phyloP scores from a whole-genome alignment of 23 tunicate genomes.

The Aplidium turbinatum region DNA sequence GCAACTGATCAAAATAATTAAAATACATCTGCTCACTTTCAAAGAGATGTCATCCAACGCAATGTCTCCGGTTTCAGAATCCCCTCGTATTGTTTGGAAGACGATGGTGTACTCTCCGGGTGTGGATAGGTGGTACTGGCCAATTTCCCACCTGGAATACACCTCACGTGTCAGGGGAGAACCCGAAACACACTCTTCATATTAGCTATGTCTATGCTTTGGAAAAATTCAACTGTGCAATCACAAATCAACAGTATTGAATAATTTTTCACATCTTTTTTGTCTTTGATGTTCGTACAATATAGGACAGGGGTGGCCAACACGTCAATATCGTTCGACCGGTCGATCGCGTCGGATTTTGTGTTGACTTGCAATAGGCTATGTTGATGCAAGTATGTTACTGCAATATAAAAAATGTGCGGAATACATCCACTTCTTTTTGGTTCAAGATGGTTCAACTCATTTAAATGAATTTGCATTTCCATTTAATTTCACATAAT shows the following conservation, averaged over 20 bases:
- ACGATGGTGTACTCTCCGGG: constrained; percentile 56
- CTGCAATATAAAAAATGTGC: too few species aligned
- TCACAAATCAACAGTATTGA: background rate
- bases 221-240: background rate
- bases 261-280: background rate
- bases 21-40: constrained; percentile 24
- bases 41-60: constrained; percentile 87
- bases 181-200: too few species aligned
- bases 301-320: too few species aligned
- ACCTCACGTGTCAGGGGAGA: too few species aligned
- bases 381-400: too few species aligned
- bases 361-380: too few species aligned
- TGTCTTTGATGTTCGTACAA: background rate
- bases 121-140: constrained; percentile 16
- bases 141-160: constrained; percentile 65
- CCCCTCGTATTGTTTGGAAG: constrained; percentile 77
- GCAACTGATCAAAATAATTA: background rate
- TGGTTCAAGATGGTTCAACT: too few species aligned
- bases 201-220: background rate
- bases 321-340: too few species aligned
- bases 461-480: too few species aligned
- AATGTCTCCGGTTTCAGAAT: constrained; percentile 76
- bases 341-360: too few species aligned
- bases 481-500: too few species aligned
- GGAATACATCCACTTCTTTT: too few species aligned